These are phyloP conservation scores for Bergia sp. DNA, from an alignment of 92 coral and sea anemone species.

Conservation along the genomic window DNA sequence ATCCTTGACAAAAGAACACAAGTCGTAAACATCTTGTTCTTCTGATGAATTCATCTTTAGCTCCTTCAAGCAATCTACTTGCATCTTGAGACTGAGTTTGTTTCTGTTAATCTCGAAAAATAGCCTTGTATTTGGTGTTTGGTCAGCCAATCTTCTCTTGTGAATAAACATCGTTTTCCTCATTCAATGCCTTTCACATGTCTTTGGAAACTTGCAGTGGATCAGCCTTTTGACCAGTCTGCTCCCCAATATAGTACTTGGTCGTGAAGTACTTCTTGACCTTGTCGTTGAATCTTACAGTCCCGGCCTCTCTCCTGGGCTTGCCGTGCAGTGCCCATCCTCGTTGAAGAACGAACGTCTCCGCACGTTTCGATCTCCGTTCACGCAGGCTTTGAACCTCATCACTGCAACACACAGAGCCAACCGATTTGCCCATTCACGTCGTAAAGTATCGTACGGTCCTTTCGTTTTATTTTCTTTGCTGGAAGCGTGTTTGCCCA, in stretches of 20 bases:
- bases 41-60: neutral
- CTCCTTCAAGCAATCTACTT: neutral
- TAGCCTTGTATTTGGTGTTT: constrained; percentile 44
- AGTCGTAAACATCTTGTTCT: constrained; percentile 29
- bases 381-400: neutral
- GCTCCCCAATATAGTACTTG: constrained; percentile 49
- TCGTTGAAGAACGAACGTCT: neutral
- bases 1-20: constrained; percentile 18
- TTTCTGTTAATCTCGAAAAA: constrained; percentile 28
- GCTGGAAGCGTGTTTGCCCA: neutral
- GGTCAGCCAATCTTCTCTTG: constrained; percentile 49
- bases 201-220: constrained; percentile 46
- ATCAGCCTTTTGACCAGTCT: constrained; percentile 52
- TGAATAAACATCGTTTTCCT: constrained; percentile 33
- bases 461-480: constrained; percentile 10
- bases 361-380: neutral
- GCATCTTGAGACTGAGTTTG: neutral
- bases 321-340: constrained; percentile 55
- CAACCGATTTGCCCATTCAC: constrained; percentile 48
- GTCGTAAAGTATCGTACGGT: constrained; percentile 45
- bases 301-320: neutral
- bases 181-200: constrained; percentile 50
- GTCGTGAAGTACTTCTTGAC: constrained; percentile 47
- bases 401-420: neutral
- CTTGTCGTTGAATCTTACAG: constrained; percentile 21